Evolutionary conservation across 2,797 vertebrate species (phyloP), one percentile per base, ranked within the genome.

Genomic region (Chelon labrosus): DNA sequence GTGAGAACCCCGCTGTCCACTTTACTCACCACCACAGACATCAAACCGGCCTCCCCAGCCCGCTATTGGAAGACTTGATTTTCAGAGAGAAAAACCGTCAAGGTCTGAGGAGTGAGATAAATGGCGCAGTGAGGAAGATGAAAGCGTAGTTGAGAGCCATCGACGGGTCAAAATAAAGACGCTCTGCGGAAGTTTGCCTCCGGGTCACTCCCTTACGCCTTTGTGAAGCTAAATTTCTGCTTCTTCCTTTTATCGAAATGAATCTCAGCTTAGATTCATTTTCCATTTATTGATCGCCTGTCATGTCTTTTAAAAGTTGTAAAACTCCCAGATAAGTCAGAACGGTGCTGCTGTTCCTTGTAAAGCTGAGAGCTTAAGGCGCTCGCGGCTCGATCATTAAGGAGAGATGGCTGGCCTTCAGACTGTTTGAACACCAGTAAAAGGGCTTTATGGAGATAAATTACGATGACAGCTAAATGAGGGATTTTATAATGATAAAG

Each of bases 41-140:
- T 91, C 89, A 91, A 83, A 80, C 84, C 35, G 39, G 70, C 75
- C 76, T 88, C 68, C 47, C 51, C 74, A 25, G 68, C 46, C 60
- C 38, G 82, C 83, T 79, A 47, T 81, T 85, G 80, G 70, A 83
- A 67, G 74, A 80, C 75, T 88, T 80, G 80, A 87, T 88, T 91
- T 83, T 89, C 67, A 7, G 56, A 66, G 78, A 84, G 80, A 84
- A 80, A 82, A 90, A 82, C 77, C 83, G 85, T 82, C 77, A 84
- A 85, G 80, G 85, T 85, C 80, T 85, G 82, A 84, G 75, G 83
- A 91, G 83, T 84, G 89, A 92, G 88, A 92, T 91, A 85, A 92
- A 91, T 89, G 89, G 80, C 56, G 75, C 74, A 77, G 73, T 31
- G 62, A 63, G 70, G 74, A 85, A 86, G 80, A 91, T 89, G 86